phyloP scores from a whole-genome alignment of 2,113 vertebrate genomes.

The Tachycineta bicolor region DNA sequence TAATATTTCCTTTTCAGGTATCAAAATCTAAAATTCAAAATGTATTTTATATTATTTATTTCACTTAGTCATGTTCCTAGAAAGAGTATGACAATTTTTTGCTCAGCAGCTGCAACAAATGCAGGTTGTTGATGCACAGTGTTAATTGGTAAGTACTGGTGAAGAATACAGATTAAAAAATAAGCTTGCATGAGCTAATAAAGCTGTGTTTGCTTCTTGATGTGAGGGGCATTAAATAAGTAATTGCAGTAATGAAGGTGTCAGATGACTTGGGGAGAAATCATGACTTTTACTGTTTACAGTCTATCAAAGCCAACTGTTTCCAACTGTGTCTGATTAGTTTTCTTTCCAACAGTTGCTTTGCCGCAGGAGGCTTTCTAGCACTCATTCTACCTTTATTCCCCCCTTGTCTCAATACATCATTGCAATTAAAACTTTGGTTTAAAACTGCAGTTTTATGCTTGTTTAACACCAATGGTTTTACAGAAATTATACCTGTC shows the following conservation, averaged over 20 bases:
- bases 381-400: neutral
- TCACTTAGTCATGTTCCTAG: slow-evolving; percentile 14
- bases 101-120: neutral
- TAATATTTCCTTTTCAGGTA: neutral
- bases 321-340: slow-evolving; percentile 33
- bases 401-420: neutral
- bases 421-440: neutral
- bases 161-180: slow-evolving; percentile 21
- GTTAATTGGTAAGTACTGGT: slow-evolving; percentile 26
- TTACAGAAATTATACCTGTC: neutral
- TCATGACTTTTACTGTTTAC: slow-evolving; percentile 49
- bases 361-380: slow-evolving; percentile 7
- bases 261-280: slow-evolving; percentile 37
- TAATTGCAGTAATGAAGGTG: slow-evolving; percentile 47
- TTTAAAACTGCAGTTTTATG: neutral
- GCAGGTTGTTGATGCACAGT: slow-evolving; percentile 31
- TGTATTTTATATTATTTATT: neutral
- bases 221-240: slow-evolving; percentile 35
- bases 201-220: slow-evolving; percentile 27
- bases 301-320: slow-evolving; percentile 2
- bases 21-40: neutral
- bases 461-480: neutral
- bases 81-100: slow-evolving; percentile 11
- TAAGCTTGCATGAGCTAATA: neutral
- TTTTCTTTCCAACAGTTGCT: slow-evolving; percentile 19